These are phyloP conservation scores for Garra rufa DNA, from an alignment of 2,113 vertebrate species.

Conservation along the genomic window DNA sequence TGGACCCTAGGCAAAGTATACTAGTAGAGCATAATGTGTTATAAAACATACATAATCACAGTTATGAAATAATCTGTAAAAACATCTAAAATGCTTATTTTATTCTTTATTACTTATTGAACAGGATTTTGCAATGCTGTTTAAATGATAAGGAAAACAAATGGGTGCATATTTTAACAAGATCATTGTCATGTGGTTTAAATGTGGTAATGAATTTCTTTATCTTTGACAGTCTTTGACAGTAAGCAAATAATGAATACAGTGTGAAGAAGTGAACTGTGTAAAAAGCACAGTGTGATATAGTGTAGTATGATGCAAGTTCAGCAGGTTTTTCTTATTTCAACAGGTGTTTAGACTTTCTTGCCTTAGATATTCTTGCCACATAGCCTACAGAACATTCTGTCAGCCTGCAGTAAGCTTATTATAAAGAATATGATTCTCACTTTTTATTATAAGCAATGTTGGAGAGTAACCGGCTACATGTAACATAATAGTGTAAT, in stretches of 20 bases:
- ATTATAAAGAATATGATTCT: too few species aligned
- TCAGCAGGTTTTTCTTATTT: not conserved
- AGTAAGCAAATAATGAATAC: not conserved
- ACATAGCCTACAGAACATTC: too few species aligned
- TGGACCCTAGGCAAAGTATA: constrained; percentile 2
- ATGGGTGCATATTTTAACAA: too few species aligned
- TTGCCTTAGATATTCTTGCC: not conserved
- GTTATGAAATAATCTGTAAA: not conserved
- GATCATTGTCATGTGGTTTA: not conserved
- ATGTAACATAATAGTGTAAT: too few species aligned
- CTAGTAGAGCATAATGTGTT: not conserved
- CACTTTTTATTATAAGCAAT: too few species aligned
- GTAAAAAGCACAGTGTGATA: not conserved
- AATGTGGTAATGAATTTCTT: not conserved
- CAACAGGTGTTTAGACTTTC: not conserved
- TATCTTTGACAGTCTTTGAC: not conserved
- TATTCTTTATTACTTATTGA: not conserved
- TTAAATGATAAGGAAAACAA: not conserved
- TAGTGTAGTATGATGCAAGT: not conserved
- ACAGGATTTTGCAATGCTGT: not conserved
- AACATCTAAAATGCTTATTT: not conserved
- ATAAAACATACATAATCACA: not conserved
- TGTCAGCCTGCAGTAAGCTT: not conserved
- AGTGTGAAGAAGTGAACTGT: not conserved
- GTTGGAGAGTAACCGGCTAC: too few species aligned